phyloP scores from a whole-genome alignment of 2,797 vertebrate species.

The Cetoscarus ocellatus region DNA sequence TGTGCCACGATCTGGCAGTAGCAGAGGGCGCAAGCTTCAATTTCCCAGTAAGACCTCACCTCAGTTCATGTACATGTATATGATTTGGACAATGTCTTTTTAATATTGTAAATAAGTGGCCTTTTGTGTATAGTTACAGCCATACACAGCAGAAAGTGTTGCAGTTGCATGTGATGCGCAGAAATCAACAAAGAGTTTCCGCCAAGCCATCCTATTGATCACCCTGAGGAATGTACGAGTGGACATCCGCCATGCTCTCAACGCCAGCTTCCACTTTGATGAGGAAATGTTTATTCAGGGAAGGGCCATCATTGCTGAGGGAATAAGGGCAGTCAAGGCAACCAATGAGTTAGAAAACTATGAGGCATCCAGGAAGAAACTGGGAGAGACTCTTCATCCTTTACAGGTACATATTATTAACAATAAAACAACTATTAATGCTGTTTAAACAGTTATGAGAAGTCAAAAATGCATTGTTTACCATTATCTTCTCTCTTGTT shows the following conservation, averaged over 20 bases:
- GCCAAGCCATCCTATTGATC: slow-evolving; percentile 41
- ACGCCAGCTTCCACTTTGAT: slow-evolving; percentile 77
- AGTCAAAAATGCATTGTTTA: neutral
- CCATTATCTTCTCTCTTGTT: neutral
- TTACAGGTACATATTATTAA: slow-evolving; percentile 73
- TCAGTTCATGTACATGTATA: fast-evolving
- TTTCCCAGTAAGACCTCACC: slow-evolving; percentile 56
- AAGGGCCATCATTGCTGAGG: slow-evolving; percentile 68
- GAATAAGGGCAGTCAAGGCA: slow-evolving; percentile 63
- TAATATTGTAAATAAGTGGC: no score
- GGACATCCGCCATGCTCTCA: slow-evolving; percentile 48
- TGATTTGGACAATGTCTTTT: fast-evolving
- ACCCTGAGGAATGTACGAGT: slow-evolving; percentile 55
- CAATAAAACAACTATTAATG: neutral
- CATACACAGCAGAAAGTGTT: slow-evolving; percentile 47
- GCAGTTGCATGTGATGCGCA: slow-evolving; percentile 47
- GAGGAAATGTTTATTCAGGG: slow-evolving; percentile 66
- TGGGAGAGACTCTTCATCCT: slow-evolving; percentile 77
- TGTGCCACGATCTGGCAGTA: slow-evolving; percentile 62
- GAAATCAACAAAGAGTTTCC: slow-evolving; percentile 55
- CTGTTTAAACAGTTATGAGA: neutral
- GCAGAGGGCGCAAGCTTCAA: slow-evolving; percentile 63
- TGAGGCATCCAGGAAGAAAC: slow-evolving; percentile 57
- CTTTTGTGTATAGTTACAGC: slow-evolving; percentile 23
- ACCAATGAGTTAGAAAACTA: slow-evolving; percentile 60